Percentiles rank a stretch among this genome's conserved stretches.
Conservation (phyloP, 2,113 vertebrate genomes). For the Pica pica region DNA sequence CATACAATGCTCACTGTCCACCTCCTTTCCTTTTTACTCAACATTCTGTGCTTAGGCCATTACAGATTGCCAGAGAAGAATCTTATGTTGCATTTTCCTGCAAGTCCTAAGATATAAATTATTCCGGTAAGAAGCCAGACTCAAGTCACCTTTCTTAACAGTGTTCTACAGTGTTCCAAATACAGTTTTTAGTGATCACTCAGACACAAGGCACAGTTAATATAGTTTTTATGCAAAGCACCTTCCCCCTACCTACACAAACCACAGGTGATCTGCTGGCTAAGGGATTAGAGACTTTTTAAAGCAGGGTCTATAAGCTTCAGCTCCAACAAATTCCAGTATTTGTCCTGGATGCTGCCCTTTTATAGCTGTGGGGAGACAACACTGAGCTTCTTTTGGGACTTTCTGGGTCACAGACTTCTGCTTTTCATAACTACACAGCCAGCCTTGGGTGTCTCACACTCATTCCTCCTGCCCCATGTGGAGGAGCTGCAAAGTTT, state of each 20-base stretch:
- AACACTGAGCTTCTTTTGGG: background rate
- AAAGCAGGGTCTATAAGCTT: background rate
- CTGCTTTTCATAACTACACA: background rate
- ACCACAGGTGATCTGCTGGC: background rate
- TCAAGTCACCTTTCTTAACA: background rate
- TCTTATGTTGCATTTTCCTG: background rate
- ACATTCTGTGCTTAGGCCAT: background rate
- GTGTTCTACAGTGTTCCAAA: background rate
- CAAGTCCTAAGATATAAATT: background rate
- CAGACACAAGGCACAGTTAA: background rate
- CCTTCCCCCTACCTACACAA: background rate
- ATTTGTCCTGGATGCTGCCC: background rate
- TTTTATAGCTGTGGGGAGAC: background rate
- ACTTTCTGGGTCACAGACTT: background rate
- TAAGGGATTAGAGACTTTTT: background rate
- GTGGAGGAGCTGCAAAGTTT: background rate
- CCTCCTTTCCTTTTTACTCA: background rate
- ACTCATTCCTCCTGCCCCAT: background rate
- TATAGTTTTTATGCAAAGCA: background rate
- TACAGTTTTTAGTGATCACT: background rate
- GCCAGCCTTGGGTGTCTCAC: background rate
- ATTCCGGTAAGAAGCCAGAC: background rate
- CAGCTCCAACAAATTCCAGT: background rate
- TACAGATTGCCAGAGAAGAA: background rate
- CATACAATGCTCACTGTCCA: background rate